These are phyloP conservation scores for Onychostruthus taczanowskii DNA, from an alignment of 2,113 vertebrate genomes.

Conservation along the genomic window DNA sequence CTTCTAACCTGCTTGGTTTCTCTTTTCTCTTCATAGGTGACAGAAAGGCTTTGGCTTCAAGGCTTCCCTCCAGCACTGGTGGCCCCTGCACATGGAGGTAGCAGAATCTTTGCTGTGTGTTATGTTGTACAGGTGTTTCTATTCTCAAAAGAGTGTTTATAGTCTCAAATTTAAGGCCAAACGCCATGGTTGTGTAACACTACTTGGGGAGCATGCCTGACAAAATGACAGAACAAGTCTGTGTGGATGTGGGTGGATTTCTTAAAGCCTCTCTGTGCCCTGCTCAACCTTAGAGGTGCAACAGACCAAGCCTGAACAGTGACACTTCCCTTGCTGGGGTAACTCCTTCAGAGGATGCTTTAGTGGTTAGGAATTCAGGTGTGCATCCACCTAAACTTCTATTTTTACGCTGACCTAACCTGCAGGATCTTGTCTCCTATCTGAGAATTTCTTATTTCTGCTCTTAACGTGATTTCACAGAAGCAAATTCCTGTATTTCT, in stretches of 20 bases:
- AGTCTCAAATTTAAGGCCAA: conserved; percentile 25
- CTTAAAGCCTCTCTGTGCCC: not conserved
- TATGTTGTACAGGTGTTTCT: conserved; percentile 1
- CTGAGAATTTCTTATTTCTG: not conserved
- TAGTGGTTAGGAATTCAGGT: not conserved
- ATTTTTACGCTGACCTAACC: not conserved
- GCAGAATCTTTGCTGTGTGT: conserved; percentile 1
- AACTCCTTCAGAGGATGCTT: not conserved
- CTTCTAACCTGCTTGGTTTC: not conserved
- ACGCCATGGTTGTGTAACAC: not conserved
- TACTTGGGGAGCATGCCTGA: conserved; percentile 3
- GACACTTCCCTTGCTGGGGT: not conserved
- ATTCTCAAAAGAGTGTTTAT: not conserved
- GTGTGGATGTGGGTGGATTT: not conserved
- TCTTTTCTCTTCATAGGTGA: not conserved
- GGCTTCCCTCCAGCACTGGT: not conserved
- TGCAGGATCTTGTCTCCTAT: not conserved
- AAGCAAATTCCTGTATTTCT: not conserved
- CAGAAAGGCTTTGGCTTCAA: not conserved
- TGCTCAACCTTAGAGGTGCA: not conserved
- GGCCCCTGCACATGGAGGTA: not conserved
- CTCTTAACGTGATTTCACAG: not conserved
- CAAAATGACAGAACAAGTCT: conserved; percentile 38
- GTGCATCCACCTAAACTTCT: not conserved
- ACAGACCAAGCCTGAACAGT: not conserved